Conservation (phyloP, 1,140 invertebrate species). For the Ridgeia piscesae region DNA sequence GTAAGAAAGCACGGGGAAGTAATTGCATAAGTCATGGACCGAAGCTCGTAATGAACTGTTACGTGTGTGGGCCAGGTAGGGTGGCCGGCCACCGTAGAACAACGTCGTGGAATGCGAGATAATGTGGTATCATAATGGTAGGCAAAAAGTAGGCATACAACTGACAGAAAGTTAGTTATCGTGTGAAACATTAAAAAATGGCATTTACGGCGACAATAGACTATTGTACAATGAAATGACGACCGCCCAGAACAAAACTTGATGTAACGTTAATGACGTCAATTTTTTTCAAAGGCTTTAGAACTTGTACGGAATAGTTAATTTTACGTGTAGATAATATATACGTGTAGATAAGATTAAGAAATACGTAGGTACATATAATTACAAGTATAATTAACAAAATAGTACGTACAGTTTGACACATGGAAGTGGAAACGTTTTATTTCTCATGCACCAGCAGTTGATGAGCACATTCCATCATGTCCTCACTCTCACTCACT, state of each 20-base stretch:
- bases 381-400: too few species aligned
- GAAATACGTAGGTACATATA: too few species aligned
- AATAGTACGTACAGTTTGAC: too few species aligned
- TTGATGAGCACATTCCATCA: too few species aligned
- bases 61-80: background rate
- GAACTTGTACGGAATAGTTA: background rate
- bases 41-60: background rate
- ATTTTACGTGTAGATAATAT: too few species aligned
- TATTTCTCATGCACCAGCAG: too few species aligned
- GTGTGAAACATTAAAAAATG: background rate
- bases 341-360: too few species aligned
- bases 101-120: background rate
- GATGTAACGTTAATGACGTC: background rate
- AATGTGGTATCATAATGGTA: background rate
- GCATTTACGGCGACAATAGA: background rate
- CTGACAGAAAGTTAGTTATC: too few species aligned
- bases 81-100: background rate
- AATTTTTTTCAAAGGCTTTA: background rate
- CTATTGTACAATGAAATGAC: background rate
- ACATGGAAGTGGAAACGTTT: too few species aligned
- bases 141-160: background rate
- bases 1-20: background rate
- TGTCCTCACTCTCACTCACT: too few species aligned
- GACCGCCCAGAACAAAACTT: background rate
- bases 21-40: background rate